Conservation (phyloP, 2,113 vertebrate species). For the Elephas maximus region DNA sequence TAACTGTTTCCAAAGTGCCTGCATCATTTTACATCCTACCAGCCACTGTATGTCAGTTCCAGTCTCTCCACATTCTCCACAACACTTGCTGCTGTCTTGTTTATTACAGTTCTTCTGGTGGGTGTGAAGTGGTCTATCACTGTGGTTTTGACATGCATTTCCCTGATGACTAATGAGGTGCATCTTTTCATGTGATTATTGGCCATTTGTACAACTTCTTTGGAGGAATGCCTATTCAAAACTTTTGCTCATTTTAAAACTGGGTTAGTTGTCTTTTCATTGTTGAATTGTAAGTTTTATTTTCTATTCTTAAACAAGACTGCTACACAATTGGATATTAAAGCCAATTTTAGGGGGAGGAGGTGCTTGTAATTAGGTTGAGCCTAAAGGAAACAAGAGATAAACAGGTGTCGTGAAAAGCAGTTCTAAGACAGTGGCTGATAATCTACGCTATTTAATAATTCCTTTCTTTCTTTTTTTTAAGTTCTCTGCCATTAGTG, state of each 20-base stretch:
- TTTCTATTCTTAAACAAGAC: constrained; percentile 19
- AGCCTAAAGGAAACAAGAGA: neutral
- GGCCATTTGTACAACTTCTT: neutral
- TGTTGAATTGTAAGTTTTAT: neutral
- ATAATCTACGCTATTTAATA: neutral
- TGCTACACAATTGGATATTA: neutral
- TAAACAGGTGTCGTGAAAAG: neutral
- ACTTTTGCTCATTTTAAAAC: neutral
- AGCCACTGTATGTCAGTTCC: neutral
- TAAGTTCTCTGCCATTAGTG: neutral
- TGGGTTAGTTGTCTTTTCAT: neutral
- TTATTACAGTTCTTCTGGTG: neutral
- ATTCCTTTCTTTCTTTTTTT: neutral
- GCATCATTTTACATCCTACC: neutral
- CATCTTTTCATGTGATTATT: neutral
- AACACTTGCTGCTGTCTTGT: neutral
- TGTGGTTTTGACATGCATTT: constrained; percentile 6
- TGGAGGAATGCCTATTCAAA: neutral
- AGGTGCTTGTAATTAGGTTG: neutral
- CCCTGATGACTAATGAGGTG: neutral
- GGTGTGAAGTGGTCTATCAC: neutral
- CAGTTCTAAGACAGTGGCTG: neutral
- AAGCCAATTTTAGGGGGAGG: neutral
- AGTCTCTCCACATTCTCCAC: neutral
- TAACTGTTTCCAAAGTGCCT: neutral